These are phyloP conservation scores for Ochropleura plecta DNA, from an alignment of 2,888 invertebrate species.

Conservation along the genomic window DNA sequence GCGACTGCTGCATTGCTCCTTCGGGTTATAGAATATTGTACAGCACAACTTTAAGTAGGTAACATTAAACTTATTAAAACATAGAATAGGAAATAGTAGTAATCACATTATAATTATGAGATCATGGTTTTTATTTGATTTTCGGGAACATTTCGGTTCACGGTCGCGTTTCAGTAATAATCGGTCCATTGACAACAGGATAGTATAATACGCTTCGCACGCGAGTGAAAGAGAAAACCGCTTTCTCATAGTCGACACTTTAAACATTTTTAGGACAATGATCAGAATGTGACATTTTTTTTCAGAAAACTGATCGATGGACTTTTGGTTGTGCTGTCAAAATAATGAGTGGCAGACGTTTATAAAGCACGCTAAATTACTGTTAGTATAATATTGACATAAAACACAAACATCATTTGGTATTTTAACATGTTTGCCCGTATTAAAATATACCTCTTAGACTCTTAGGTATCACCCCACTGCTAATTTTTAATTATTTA, in stretches of 20 bases:
- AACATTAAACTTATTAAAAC: conserved; percentile 50
- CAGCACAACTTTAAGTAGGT: conserved; percentile 21
- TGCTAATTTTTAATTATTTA: too few relatives aligned
- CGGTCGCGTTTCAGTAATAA: conserved; percentile 33
- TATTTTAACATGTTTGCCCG: too few relatives aligned
- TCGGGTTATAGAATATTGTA: conserved; percentile 35
- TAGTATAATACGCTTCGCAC: neutral
- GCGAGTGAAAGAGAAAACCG: conserved; percentile 38
- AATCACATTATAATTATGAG: conserved; percentile 70
- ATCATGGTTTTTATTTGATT: conserved; percentile 76
- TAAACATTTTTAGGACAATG: conserved; percentile 5
- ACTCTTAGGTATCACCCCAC: too few relatives aligned
- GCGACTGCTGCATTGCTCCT: conserved; percentile 88
- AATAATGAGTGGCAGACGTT: neutral
- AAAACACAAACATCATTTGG: too few relatives aligned
- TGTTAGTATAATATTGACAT: too few relatives aligned
- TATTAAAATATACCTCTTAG: too few relatives aligned
- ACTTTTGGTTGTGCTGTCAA: conserved; percentile 20
- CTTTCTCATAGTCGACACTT: neutral
- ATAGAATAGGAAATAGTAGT: conserved; percentile 37
- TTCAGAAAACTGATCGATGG: conserved; percentile 12
- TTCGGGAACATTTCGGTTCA: conserved; percentile 60
- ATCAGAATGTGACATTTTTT: neutral
- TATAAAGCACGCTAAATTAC: neutral
- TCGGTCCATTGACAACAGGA: conserved; percentile 50